Evolutionary conservation across 2,888 invertebrate species (phyloP).

Genomic region (Pardosa pseudoannulata): DNA sequence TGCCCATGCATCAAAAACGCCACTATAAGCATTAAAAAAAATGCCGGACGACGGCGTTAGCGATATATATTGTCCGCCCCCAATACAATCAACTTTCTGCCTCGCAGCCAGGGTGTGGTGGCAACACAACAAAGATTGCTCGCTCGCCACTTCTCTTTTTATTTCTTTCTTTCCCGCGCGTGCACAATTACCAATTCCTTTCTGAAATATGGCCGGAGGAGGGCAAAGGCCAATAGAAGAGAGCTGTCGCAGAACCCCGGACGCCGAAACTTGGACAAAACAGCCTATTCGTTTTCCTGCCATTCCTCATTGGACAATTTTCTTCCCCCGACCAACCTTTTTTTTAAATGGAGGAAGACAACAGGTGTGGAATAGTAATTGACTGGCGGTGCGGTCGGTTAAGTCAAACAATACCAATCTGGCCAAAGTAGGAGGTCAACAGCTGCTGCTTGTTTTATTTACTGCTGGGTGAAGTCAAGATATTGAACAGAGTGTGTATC

Average conservation of each 20-base stretch:
- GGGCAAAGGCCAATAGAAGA: not conserved
- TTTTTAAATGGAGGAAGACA: not conserved
- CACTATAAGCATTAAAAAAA: not conserved
- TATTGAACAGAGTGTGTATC: too few relatives aligned
- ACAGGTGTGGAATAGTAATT: not conserved
- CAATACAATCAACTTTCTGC: slow-evolving; percentile 5
- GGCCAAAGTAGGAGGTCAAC: not conserved
- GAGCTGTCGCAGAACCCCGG: not conserved
- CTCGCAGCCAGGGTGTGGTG: not conserved
- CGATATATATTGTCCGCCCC: not conserved
- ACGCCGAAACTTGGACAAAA: not conserved
- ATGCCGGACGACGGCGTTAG: not conserved
- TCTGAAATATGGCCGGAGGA: not conserved
- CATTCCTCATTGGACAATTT: not conserved
- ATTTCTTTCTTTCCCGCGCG: not conserved
- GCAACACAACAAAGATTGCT: not conserved
- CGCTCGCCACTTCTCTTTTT: not conserved
- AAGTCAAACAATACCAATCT: not conserved
- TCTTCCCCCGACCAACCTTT: too few relatives aligned
- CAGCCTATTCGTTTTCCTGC: not conserved
- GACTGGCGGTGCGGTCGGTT: not conserved
- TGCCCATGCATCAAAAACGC: not conserved
- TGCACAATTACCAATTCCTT: slow-evolving; percentile 7
- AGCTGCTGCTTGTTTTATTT: not conserved
- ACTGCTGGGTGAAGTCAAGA: too few relatives aligned